These are phyloP conservation scores for Amphibalanus amphitrite DNA, from an alignment of 1,140 invertebrate genomes.

Conservation along the genomic window DNA sequence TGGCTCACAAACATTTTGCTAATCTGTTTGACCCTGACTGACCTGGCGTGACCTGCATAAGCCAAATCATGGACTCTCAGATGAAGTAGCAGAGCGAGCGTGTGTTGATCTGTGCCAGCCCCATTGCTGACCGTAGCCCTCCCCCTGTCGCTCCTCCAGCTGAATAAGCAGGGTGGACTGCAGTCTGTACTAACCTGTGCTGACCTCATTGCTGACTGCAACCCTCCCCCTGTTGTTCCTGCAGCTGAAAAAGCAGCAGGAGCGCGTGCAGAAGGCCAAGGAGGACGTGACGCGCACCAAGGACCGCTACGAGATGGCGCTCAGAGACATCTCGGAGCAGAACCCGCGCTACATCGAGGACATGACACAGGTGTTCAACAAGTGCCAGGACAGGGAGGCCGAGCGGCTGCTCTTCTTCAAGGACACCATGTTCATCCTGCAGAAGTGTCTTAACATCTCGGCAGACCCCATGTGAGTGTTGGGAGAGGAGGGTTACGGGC, in stretches of 20 bases:
- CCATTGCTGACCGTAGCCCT: no score
- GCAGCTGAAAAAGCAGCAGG: constrained; percentile 88
- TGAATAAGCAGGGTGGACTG: no score
- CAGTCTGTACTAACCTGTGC: neutral
- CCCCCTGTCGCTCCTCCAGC: constrained; percentile 34
- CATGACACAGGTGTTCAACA: constrained; percentile 88
- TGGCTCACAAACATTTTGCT: no score
- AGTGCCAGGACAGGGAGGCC: constrained; percentile 90
- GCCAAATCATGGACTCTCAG: no score
- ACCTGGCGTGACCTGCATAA: no score
- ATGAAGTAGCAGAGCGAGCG: neutral
- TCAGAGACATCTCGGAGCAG: constrained; percentile 84
- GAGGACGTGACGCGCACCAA: constrained; percentile 78
- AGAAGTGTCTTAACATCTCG: constrained; percentile 82
- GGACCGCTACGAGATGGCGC: constrained; percentile 78
- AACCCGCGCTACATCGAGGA: constrained; percentile 96
- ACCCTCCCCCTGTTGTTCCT: constrained; percentile 9
- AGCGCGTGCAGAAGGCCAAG: constrained; percentile 80
- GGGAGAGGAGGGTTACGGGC: no score
- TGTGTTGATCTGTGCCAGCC: neutral
- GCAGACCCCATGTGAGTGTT: constrained; percentile 64
- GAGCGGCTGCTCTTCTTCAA: constrained; percentile 87
- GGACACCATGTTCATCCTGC: constrained; percentile 76
- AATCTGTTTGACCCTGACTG: no score
- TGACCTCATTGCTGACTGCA: neutral